phyloP scores from a whole-genome alignment of 2,113 vertebrate species.

The Apteryx mantelli region DNA sequence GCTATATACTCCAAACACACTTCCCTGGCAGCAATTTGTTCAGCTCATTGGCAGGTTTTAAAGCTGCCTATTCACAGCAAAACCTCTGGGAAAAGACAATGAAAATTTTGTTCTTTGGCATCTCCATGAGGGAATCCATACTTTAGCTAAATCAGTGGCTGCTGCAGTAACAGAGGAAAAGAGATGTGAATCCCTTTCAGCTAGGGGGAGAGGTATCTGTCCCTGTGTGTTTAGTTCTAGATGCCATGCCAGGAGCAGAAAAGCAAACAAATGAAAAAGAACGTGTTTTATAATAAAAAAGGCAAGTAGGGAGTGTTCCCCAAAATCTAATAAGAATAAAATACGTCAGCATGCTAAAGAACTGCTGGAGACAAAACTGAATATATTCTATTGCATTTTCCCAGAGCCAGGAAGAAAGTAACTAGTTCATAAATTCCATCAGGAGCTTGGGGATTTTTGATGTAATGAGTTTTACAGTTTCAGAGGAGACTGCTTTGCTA shows the following conservation, averaged over 20 bases:
- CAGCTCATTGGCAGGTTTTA: slow-evolving; percentile 26
- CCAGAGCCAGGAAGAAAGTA: slow-evolving; percentile 78
- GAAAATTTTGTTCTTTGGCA: neutral
- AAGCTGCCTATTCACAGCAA: neutral
- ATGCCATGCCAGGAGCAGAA: neutral
- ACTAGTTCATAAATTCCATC: slow-evolving; percentile 85
- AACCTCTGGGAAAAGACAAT: neutral
- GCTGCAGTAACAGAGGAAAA: neutral
- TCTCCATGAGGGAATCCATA: neutral
- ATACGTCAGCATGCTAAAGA: slow-evolving; percentile 31
- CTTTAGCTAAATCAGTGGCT: neutral
- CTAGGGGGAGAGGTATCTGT: neutral
- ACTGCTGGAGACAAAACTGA: slow-evolving; percentile 64
- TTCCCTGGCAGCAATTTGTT: slow-evolving; percentile 8
- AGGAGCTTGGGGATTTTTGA: slow-evolving; percentile 87
- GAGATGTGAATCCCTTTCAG: slow-evolving; percentile 6
- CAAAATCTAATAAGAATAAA: neutral
- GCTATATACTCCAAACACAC: neutral
- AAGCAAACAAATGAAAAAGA: neutral
- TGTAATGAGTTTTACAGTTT: slow-evolving; percentile 89
- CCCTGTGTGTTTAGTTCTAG: neutral
- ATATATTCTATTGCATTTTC: slow-evolving; percentile 70
- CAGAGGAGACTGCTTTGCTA: slow-evolving; percentile 88
- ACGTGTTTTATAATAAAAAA: neutral
- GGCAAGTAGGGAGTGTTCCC: neutral